Evolutionary conservation across 2,113 vertebrate species (phyloP).

Genomic region (Gorsachius goisagi): DNA sequence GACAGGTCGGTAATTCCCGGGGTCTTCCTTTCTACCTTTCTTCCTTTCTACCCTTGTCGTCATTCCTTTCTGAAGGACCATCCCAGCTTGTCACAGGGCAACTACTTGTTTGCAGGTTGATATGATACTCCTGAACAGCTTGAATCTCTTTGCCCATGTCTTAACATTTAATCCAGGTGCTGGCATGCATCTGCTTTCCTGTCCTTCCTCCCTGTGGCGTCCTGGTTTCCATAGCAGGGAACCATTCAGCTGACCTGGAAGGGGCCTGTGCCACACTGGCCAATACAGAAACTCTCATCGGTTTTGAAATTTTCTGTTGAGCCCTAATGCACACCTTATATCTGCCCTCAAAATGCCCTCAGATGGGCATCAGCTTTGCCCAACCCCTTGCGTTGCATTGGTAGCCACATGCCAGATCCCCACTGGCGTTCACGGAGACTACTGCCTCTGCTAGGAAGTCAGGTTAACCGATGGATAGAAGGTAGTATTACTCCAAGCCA

Average conservation of each 20-base stretch:
- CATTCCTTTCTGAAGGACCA: neutral
- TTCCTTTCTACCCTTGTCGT: no score
- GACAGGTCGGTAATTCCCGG: no score
- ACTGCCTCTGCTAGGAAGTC: neutral
- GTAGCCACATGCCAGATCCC: neutral
- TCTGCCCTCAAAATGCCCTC: neutral
- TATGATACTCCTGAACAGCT: neutral
- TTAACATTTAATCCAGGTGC: neutral
- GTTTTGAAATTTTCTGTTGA: neutral
- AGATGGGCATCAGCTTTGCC: neutral
- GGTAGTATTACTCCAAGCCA: neutral
- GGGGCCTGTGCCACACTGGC: neutral
- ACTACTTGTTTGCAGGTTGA: neutral
- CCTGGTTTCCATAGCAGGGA: neutral
- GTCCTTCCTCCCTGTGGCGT: rapidly evolving
- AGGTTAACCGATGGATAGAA: neutral
- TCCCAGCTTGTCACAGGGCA: neutral
- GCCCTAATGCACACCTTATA: neutral
- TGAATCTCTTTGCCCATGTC: neutral
- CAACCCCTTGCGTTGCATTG: neutral
- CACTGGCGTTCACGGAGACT: neutral
- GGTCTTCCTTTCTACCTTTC: no score
- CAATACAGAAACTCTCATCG: neutral
- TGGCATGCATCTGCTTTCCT: rapidly evolving
- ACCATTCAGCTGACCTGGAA: neutral